Percentiles rank a stretch among this genome's conserved stretches.
These are phyloP conservation scores for Cistogaster globosa DNA, from an alignment of 2,888 invertebrate species.

Conservation along the genomic window DNA sequence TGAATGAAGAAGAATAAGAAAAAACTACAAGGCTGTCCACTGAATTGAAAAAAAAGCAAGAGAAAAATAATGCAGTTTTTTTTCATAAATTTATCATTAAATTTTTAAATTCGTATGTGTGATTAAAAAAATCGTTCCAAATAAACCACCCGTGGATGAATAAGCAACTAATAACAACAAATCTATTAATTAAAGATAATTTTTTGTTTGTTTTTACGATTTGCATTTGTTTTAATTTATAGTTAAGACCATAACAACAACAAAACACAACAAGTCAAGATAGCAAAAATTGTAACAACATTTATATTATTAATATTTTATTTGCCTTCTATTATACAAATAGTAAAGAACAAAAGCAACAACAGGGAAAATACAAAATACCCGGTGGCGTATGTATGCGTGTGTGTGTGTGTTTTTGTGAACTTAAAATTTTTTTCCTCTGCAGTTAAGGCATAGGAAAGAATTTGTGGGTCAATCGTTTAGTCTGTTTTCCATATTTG, in stretches of 20 bases:
- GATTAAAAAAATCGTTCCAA: slow-evolving; percentile 14
- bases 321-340: background rate
- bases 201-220: slow-evolving; percentile 3
- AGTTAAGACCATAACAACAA: slow-evolving; percentile 21
- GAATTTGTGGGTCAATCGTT: slow-evolving; percentile 30
- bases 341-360: background rate
- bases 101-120: background rate
- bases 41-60: slow-evolving; percentile 17
- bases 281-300: slow-evolving; percentile 32
- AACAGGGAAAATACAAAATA: slow-evolving; percentile 22
- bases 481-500: background rate
- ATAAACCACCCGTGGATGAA: slow-evolving; percentile 22
- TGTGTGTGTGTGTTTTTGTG: background rate
- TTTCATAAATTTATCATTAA: slow-evolving; percentile 1
- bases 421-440: background rate
- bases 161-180: background rate
- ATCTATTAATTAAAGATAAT: slow-evolving; percentile 18
- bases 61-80: slow-evolving; percentile 10
- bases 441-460: background rate
- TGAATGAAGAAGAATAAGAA: slow-evolving; percentile 31
- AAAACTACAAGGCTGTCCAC: slow-evolving; percentile 60
- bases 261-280: slow-evolving; percentile 40
- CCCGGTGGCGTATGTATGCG: slow-evolving; percentile 34
- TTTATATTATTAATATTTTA: slow-evolving; percentile 7
- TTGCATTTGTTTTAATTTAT: slow-evolving; percentile 28